These are phyloP conservation scores for Tachystola acroxantha DNA, from an alignment of 2,888 invertebrate species.

Conservation along the genomic window DNA sequence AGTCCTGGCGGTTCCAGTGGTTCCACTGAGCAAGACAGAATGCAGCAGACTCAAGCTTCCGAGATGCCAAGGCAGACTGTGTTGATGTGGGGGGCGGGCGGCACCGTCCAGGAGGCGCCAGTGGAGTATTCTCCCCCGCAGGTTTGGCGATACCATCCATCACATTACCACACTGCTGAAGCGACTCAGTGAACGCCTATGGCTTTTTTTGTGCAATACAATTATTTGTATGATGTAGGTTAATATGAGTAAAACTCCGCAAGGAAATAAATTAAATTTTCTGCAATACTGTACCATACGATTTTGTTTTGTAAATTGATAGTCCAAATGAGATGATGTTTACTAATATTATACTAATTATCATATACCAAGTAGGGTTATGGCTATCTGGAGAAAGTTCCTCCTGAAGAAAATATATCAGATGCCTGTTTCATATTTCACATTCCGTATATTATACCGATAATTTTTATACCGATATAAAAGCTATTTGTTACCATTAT, in stretches of 20 bases:
- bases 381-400: too few relatives aligned
- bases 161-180: constrained; percentile 73
- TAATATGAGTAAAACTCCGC: not conserved
- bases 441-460: too few relatives aligned
- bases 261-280: not conserved
- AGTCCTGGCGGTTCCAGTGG: constrained; percentile 68
- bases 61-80: constrained; percentile 91
- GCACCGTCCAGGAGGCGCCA: constrained; percentile 61
- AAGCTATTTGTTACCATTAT: constrained; percentile 41
- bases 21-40: constrained; percentile 58
- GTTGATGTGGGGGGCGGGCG: constrained; percentile 91
- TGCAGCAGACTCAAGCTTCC: constrained; percentile 59
- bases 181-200: constrained; percentile 60
- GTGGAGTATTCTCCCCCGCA: constrained; percentile 71
- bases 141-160: constrained; percentile 74
- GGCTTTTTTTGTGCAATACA: constrained; percentile 42
- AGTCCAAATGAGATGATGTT: too few relatives aligned
- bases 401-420: too few relatives aligned
- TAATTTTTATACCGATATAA: too few relatives aligned
- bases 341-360: too few relatives aligned
- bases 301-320: too few relatives aligned
- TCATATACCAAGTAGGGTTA: too few relatives aligned
- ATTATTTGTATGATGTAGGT: not conserved
- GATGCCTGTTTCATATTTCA: too few relatives aligned
- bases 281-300: too few relatives aligned